A percentile compares a stretch with the other conserved stretches of the same genome.
Evolutionary conservation across 1,140 invertebrate species (phyloP).

Genomic region (Acromyrmex heyeri): DNA sequence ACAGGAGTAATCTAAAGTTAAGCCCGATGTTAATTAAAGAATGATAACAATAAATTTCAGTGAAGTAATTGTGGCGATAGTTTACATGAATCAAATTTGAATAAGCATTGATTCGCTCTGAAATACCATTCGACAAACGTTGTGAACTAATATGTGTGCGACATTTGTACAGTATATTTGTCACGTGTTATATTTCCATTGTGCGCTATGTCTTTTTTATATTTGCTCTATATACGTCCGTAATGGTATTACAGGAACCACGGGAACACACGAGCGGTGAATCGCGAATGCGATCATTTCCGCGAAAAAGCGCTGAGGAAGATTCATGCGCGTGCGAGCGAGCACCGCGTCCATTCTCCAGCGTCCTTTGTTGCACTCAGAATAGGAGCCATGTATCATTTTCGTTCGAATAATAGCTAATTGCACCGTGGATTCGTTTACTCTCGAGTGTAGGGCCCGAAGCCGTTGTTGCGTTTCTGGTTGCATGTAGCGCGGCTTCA

Average conservation of each 20-base stretch:
- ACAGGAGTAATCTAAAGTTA: background rate
- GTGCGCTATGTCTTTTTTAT: background rate
- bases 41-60: background rate
- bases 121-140: background rate
- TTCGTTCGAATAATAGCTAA: slow-evolving; percentile 65
- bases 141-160: background rate
- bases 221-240: background rate
- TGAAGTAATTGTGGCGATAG: background rate
- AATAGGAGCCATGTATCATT: slow-evolving; percentile 64
- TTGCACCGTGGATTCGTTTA: slow-evolving; percentile 62
- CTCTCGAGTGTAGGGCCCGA: slow-evolving; percentile 70
- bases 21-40: background rate
- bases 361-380: slow-evolving; percentile 61
- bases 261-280: slow-evolving; percentile 42
- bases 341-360: slow-evolving; percentile 51
- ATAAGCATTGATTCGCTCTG: background rate
- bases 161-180: slow-evolving; percentile 4
- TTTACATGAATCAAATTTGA: background rate
- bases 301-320: slow-evolving; percentile 59
- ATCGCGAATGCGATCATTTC: slow-evolving; percentile 59
- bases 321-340: slow-evolving; percentile 59
- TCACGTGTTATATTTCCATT: slow-evolving; percentile 18
- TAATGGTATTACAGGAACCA: slow-evolving; percentile 15
- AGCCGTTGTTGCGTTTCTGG: slow-evolving; percentile 75
- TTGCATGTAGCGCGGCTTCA: slow-evolving; percentile 54